phyloP scores from a whole-genome alignment of 1,140 invertebrate genomes.

The Nasonia vitripennis region DNA sequence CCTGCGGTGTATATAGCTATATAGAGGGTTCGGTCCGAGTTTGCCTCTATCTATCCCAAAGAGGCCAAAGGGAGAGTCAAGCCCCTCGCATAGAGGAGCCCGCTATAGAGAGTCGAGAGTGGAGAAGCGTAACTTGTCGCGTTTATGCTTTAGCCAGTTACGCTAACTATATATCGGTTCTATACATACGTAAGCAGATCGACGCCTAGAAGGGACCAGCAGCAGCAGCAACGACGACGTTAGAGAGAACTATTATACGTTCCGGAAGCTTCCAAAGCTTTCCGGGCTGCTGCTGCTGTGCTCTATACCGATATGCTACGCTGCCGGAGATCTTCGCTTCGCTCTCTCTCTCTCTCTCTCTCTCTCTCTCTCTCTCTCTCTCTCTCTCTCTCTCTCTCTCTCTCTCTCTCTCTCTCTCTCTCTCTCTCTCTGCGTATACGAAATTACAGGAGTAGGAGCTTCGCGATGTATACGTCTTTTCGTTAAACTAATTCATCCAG shows the following conservation, averaged over 20 bases:
- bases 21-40: background rate
- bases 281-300: background rate
- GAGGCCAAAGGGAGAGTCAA: conserved; percentile 27
- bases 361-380: no score
- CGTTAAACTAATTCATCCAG: background rate
- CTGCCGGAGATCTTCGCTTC: background rate
- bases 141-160: conserved; percentile 47
- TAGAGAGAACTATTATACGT: background rate
- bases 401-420: no score
- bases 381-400: no score
- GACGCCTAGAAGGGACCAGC: conserved; percentile 18
- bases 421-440: no score
- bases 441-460: background rate
- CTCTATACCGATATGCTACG: no score
- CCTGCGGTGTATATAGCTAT: background rate
- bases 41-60: background rate
- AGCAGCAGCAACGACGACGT: background rate
- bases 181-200: conserved; percentile 44
- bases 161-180: conserved; percentile 40
- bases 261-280: background rate
- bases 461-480: background rate
- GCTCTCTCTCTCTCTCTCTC: no score
- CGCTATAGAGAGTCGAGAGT: background rate
- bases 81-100: conserved; percentile 29
- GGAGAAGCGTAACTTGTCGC: conserved; percentile 47